phyloP scores from a whole-genome alignment of 2,113 vertebrate species.

The Anser cygnoides region DNA sequence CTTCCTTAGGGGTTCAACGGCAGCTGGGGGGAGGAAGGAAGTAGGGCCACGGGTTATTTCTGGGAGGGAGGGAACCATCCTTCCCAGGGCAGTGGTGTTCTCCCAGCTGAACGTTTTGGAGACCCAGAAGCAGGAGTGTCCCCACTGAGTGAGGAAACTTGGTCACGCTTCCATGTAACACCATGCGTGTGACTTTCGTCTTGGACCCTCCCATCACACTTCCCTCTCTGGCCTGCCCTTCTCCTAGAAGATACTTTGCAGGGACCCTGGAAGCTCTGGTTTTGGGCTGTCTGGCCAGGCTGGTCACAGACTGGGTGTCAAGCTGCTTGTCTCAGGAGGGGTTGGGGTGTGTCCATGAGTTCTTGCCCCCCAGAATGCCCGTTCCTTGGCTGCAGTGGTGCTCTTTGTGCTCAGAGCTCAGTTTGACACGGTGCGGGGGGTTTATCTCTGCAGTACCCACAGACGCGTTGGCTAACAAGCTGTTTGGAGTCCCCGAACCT shows the following conservation, averaged over 20 bases:
- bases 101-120: background rate
- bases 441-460: slow-evolving; percentile 85
- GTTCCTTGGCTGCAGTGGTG: background rate
- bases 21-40: background rate
- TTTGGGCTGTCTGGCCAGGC: background rate
- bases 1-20: background rate
- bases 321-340: background rate
- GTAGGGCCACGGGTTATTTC: too few species aligned
- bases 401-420: background rate
- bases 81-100: background rate
- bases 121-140: background rate
- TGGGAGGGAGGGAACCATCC: background rate
- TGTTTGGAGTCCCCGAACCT: slow-evolving; percentile 94
- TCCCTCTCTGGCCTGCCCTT: background rate
- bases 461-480: slow-evolving; percentile 95
- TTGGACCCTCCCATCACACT: background rate
- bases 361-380: accelerated
- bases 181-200: background rate
- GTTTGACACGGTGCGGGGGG: background rate
- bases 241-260: background rate
- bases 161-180: background rate
- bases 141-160: background rate
- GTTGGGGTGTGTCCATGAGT: background rate
- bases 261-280: background rate
- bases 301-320: background rate